Conservation (phyloP, 2,797 vertebrate genomes). For the Takifugu ocellatus region DNA sequence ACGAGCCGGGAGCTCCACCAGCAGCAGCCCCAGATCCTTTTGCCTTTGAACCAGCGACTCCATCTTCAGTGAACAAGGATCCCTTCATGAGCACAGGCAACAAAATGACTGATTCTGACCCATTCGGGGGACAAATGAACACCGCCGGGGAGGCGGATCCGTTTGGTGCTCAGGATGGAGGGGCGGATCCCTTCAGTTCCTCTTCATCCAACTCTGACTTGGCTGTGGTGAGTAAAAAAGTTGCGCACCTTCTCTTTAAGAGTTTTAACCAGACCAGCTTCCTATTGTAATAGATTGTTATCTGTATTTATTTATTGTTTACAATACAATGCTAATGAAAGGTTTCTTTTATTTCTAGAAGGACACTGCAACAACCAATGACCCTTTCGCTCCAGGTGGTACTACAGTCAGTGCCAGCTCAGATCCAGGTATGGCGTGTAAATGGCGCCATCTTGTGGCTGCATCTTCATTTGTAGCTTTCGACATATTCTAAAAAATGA, state of each 20-base stretch:
- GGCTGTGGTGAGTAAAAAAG: conserved; percentile 57
- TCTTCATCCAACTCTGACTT: conserved; percentile 53
- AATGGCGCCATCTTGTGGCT: conserved; percentile 34
- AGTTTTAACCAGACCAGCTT: too few species aligned
- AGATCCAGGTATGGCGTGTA: conserved; percentile 82
- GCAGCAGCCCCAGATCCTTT: conserved; percentile 60
- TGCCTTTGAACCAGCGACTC: conserved; percentile 43
- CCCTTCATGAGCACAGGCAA: conserved; percentile 56
- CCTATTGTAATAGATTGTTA: too few species aligned
- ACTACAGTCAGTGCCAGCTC: conserved; percentile 81
- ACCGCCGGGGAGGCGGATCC: conserved; percentile 59
- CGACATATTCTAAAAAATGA: neutral
- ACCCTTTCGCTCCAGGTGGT: conserved; percentile 96
- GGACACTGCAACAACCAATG: conserved; percentile 80
- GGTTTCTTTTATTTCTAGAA: conserved; percentile 64
- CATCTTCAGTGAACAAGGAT: conserved; percentile 45
- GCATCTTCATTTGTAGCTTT: conserved; percentile 9
- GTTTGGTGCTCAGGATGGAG: conserved; percentile 65
- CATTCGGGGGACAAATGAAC: conserved; percentile 59
- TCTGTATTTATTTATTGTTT: neutral
- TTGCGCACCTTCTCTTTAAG: too few species aligned
- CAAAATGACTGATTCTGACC: conserved; percentile 29
- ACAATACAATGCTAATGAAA: neutral
- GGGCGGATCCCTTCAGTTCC: conserved; percentile 69
- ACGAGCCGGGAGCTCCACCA: conserved; percentile 40